A percentile compares a stretch with the other conserved stretches of the same genome.
These are phyloP conservation scores for Artibeus jamaicensis DNA, from an alignment of 2,797 vertebrate species.

Conservation along the genomic window DNA sequence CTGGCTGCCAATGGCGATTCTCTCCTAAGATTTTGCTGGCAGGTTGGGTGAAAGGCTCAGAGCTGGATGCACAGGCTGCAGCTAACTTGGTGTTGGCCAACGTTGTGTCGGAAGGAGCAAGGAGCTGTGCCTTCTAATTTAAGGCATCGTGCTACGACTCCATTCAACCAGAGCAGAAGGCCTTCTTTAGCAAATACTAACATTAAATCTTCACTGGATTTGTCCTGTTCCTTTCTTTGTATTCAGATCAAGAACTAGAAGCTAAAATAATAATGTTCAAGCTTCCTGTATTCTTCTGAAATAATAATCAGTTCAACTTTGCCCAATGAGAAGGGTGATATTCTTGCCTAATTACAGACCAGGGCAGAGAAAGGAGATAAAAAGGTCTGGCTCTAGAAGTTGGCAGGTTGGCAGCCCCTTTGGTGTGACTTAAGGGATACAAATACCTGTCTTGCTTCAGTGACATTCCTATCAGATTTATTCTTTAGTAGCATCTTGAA, in stretches of 20 bases:
- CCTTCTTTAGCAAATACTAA: neutral
- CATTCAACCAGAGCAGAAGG: neutral
- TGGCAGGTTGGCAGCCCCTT: neutral
- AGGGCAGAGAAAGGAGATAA: neutral
- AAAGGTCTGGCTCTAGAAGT: constrained; percentile 20
- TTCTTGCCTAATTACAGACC: constrained; percentile 36
- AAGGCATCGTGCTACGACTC: neutral
- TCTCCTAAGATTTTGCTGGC: constrained; percentile 12
- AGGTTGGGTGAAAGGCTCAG: neutral
- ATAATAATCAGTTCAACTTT: constrained; percentile 44
- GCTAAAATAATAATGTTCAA: constrained; percentile 48
- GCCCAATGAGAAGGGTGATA: neutral
- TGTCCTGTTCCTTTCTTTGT: neutral
- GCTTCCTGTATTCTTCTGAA: constrained; percentile 12
- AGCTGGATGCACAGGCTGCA: neutral
- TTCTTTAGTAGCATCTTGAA: neutral
- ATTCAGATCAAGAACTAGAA: constrained; percentile 10
- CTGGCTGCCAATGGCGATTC: neutral
- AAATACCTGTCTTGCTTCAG: neutral
- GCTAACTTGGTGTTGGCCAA: neutral
- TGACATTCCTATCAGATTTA: neutral
- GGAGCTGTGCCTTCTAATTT: neutral
- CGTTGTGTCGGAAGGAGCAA: neutral
- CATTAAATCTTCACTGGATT: neutral
- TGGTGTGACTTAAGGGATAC: neutral